These are phyloP conservation scores for Pseudobourletiella spinata DNA, from an alignment of 1,140 invertebrate genomes.

Conservation along the genomic window DNA sequence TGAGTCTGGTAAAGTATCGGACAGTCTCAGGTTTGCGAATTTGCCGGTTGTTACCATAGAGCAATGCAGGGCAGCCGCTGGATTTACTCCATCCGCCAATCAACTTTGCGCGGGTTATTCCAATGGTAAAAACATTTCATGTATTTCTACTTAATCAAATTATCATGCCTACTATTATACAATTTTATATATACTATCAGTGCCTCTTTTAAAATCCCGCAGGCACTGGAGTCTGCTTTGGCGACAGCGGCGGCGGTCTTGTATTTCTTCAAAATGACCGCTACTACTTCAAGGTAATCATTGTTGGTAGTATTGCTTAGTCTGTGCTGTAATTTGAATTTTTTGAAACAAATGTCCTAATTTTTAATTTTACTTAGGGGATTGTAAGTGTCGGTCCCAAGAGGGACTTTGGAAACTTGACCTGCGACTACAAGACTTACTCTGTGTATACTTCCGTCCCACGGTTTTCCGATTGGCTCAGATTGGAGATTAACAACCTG, in stretches of 20 bases:
- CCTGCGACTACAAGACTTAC: neutral
- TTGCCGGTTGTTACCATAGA: slow-evolving; percentile 1
- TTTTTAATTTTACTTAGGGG: neutral
- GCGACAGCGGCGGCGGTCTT: slow-evolving; percentile 12
- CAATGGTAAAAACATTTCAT: slow-evolving; percentile 3
- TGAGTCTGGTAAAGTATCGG: slow-evolving; percentile 9
- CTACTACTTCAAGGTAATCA: neutral
- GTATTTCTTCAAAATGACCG: neutral
- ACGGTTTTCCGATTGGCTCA: neutral
- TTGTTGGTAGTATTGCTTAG: too few relatives aligned
- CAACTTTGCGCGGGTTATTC: slow-evolving; percentile 21
- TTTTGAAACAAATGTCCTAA: too few relatives aligned
- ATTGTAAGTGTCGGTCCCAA: neutral
- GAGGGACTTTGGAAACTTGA: neutral
- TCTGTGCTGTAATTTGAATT: too few relatives aligned
- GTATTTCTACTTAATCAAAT: neutral
- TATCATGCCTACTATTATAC: neutral
- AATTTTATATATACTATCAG: too few relatives aligned
- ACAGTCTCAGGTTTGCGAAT: neutral
- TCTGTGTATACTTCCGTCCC: neutral
- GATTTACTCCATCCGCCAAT: neutral
- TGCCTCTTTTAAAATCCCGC: too few relatives aligned
- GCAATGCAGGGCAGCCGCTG: slow-evolving; percentile 1
- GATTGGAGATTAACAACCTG: neutral
- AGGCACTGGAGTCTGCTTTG: slow-evolving; percentile 9